These are phyloP conservation scores for Atethmia centrago DNA, from an alignment of 2,888 invertebrate species.

Conservation along the genomic window DNA sequence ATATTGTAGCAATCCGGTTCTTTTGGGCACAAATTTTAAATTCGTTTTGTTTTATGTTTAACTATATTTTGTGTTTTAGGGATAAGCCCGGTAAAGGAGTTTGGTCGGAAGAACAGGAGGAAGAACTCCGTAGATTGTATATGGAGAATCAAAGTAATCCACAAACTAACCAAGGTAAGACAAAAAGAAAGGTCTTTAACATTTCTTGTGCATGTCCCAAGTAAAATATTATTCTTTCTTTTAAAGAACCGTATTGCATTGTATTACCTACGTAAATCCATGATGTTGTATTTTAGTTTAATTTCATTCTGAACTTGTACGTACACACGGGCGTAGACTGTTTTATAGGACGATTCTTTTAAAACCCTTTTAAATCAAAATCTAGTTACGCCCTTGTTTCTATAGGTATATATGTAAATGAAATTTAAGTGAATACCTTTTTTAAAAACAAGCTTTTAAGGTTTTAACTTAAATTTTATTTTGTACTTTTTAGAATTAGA, in stretches of 20 bases:
- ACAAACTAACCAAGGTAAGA: constrained; percentile 92
- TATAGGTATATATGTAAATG: background rate
- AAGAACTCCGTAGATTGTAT: constrained; percentile 95
- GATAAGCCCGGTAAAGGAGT: constrained; percentile 87
- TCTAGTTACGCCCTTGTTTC: background rate
- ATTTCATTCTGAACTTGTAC: background rate
- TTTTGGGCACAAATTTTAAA: constrained; percentile 20
- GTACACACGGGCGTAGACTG: background rate
- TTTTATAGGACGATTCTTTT: background rate
- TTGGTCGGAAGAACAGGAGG: constrained; percentile 97
- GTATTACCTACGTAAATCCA: background rate
- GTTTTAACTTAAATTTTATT: too few species aligned
- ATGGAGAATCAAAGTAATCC: constrained; percentile 95
- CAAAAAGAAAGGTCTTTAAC: too few species aligned
- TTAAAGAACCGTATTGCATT: background rate
- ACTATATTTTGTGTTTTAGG: constrained; percentile 63
- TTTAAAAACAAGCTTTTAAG: too few species aligned
- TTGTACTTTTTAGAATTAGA: too few species aligned
- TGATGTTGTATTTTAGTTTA: background rate
- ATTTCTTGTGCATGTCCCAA: too few species aligned
- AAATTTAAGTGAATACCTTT: too few species aligned
- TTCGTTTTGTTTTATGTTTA: background rate
- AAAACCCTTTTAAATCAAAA: constrained; percentile 15
- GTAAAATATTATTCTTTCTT: too few species aligned
- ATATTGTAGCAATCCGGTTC: constrained; percentile 22